Conservation (phyloP, 2,113 vertebrate species). For the Anarhynchus alexandrinus region DNA sequence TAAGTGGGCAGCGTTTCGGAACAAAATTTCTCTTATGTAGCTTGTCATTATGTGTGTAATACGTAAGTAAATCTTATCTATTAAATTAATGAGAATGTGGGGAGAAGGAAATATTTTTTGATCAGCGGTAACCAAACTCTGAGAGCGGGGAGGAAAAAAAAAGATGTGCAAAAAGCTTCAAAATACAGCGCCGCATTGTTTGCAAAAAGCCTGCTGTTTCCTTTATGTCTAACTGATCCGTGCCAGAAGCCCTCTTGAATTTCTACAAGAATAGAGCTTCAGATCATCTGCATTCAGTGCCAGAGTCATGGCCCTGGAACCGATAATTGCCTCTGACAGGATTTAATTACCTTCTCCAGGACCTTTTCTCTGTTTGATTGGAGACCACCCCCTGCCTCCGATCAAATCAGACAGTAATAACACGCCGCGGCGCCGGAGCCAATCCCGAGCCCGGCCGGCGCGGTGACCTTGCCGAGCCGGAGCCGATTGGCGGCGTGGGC, state of each 20-base stretch:
- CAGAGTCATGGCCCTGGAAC: constrained; percentile 85
- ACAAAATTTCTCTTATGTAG: constrained; percentile 54
- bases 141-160: constrained; percentile 27
- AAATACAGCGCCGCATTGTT: constrained; percentile 80
- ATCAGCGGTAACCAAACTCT: constrained; percentile 70
- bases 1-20: constrained; percentile 36
- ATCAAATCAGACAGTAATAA: constrained; percentile 87
- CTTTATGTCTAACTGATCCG: constrained; percentile 76
- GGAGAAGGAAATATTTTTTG: constrained; percentile 70
- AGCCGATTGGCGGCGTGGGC: constrained; percentile 86
- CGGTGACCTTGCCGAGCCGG: constrained; percentile 87
- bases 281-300: constrained; percentile 89
- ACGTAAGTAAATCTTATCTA: constrained; percentile 65
- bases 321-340: constrained; percentile 91
- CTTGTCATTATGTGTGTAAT: constrained; percentile 62
- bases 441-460: constrained; percentile 76
- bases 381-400: constrained; percentile 84
- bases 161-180: constrained; percentile 67
- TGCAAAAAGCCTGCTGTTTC: constrained; percentile 77
- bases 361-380: constrained; percentile 89
- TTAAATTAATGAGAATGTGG: constrained; percentile 75
- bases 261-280: constrained; percentile 81
- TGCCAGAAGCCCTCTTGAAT: constrained; percentile 81
- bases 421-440: constrained; percentile 81
- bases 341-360: constrained; percentile 92